These are phyloP conservation scores for Campylorhamphus procurvoides DNA, from an alignment of 2,113 vertebrate species.

Conservation along the genomic window DNA sequence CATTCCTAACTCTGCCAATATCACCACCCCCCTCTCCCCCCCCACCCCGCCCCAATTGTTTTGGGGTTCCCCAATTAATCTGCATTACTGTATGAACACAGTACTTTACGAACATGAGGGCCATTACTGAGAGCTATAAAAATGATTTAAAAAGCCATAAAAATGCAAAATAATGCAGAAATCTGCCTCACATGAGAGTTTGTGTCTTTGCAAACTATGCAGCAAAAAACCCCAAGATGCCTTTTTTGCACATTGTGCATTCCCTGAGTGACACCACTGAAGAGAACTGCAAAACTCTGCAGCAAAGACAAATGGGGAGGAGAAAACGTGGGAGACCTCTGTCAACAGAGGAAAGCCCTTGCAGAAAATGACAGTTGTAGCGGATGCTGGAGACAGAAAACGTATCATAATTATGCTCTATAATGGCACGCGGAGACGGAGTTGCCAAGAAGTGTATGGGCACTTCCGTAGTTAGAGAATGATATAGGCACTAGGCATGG, in stretches of 20 bases:
- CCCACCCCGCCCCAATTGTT: rapidly evolving
- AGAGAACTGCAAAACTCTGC: background rate
- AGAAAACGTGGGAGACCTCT: background rate
- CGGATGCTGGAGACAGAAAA: background rate
- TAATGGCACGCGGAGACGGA: background rate
- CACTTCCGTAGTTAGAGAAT: background rate
- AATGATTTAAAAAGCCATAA: background rate
- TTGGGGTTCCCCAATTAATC: background rate
- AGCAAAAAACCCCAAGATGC: background rate
- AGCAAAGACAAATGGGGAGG: background rate
- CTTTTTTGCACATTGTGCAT: background rate
- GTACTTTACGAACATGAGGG: background rate
- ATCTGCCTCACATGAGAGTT: background rate
- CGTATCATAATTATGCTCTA: background rate
- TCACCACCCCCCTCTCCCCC: too few relatives aligned
- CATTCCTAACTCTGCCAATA: background rate
- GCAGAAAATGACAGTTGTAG: background rate
- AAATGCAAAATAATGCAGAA: background rate
- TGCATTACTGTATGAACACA: background rate
- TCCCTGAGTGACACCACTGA: background rate
- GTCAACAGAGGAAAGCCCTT: background rate
- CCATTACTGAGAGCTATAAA: background rate
- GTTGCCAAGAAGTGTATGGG: background rate
- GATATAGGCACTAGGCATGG: background rate
- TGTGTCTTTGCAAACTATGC: background rate